A percentile compares a stretch with the other conserved stretches of the same genome.
Evolutionary conservation across 2,113 vertebrate species (phyloP).

Genomic region (Pimephales promelas): DNA sequence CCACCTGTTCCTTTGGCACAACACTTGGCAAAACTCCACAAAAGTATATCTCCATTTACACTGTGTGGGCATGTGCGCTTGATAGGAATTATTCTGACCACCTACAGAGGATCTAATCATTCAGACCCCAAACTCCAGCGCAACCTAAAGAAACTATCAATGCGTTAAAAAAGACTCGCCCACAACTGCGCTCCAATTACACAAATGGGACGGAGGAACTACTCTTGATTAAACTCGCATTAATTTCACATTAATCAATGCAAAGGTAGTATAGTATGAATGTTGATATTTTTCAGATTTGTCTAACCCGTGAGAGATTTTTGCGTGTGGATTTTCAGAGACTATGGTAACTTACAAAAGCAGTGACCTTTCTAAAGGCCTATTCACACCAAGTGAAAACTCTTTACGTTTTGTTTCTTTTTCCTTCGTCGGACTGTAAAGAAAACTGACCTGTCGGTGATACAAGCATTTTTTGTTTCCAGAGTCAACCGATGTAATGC

Average conservation of each 20-base stretch:
- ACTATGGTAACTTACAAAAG: slow-evolving; percentile 2
- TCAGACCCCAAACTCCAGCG: background rate
- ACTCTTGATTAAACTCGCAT: too few species aligned
- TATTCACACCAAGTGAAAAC: slow-evolving; percentile 6
- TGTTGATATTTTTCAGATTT: background rate
- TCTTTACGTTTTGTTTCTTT: background rate
- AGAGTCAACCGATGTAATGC: background rate
- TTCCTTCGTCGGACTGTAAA: background rate
- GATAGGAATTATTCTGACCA: background rate
- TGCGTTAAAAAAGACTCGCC: background rate
- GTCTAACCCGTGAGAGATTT: background rate
- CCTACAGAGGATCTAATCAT: background rate
- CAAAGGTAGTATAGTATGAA: background rate
- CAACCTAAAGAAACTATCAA: background rate
- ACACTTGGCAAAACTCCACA: slow-evolving; percentile 60
- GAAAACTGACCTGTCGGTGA: background rate
- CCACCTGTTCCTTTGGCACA: slow-evolving; percentile 76
- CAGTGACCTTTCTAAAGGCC: slow-evolving; percentile 10
- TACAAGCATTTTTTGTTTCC: background rate
- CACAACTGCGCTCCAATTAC: background rate
- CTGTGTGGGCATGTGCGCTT: slow-evolving; percentile 17
- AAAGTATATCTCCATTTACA: slow-evolving; percentile 60
- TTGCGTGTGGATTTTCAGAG: background rate
- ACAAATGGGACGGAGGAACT: slow-evolving; percentile 7
- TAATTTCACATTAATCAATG: slow-evolving; percentile 12